Evolutionary conservation across 1,140 invertebrate species (phyloP).

Genomic region (Scaptomyza hsui): DNA sequence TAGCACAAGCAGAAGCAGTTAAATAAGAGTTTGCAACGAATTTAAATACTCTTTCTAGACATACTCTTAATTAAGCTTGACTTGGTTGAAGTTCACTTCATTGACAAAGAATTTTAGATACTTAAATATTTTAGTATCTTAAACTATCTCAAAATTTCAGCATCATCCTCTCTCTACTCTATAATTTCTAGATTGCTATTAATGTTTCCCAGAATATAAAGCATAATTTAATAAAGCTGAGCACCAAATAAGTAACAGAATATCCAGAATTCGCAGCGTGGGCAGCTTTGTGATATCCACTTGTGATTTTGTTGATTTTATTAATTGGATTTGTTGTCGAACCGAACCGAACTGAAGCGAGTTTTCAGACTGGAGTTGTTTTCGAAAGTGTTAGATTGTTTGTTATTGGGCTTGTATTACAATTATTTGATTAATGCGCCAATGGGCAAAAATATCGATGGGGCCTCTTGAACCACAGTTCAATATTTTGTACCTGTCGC

Average conservation of each 20-base stretch:
- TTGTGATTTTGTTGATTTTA: conserved; percentile 79
- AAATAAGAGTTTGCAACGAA: not conserved
- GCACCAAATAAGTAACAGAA: conserved; percentile 36
- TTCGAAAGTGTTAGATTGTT: conserved; percentile 79
- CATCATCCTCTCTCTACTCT: not conserved
- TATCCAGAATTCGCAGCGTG: conserved; percentile 55
- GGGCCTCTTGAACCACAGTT: conserved; percentile 26
- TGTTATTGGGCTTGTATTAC: conserved; percentile 76
- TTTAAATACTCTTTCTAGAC: conserved; percentile 14
- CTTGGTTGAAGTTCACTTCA: too few species aligned
- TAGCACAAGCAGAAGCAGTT: not conserved
- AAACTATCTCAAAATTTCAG: not conserved
- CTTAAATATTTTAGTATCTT: not conserved
- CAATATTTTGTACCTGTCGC: conserved; percentile 54
- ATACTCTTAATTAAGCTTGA: too few species aligned
- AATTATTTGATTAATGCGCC: conserved; percentile 72
- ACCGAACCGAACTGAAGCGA: not conserved
- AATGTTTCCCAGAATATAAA: conserved; percentile 51
- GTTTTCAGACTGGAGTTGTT: conserved; percentile 5
- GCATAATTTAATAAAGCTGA: conserved; percentile 75
- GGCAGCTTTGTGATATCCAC: conserved; percentile 61
- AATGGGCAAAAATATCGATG: conserved; percentile 42
- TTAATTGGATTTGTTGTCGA: conserved; percentile 69
- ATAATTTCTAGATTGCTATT: conserved; percentile 3
- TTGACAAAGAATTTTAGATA: too few species aligned